Evolutionary conservation across 2,888 invertebrate genomes (phyloP).

Genomic region (Coelogynopora nodosa): DNA sequence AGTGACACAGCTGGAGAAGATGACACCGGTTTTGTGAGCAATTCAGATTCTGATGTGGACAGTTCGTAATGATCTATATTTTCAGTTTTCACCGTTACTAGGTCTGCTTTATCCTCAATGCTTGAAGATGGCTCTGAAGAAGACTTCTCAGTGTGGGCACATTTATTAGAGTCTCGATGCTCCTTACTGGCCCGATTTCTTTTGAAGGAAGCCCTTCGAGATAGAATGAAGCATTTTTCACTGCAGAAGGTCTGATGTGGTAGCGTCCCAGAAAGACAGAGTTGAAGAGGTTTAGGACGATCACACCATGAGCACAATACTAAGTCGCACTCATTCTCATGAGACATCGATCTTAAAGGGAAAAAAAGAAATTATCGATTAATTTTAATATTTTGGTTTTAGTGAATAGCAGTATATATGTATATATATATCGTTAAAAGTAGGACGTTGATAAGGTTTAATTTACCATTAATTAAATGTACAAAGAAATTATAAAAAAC

Average conservation of each 20-base stretch:
- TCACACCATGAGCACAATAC: neutral
- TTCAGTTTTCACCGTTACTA: too few relatives aligned
- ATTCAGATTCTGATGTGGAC: neutral
- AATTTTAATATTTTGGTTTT: too few relatives aligned
- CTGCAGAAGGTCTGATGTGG: conserved; percentile 27
- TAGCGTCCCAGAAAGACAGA: neutral
- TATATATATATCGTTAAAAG: too few relatives aligned
- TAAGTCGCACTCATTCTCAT: too few relatives aligned
- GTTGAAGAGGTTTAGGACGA: neutral
- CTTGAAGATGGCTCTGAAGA: neutral
- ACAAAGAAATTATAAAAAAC: too few relatives aligned
- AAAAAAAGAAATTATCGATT: too few relatives aligned
- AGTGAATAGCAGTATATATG: too few relatives aligned
- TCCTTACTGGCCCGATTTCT: neutral
- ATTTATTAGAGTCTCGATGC: too few relatives aligned
- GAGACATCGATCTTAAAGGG: too few relatives aligned
- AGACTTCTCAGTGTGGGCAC: neutral
- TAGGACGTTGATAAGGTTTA: too few relatives aligned
- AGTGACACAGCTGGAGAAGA: neutral
- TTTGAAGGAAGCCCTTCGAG: conserved; percentile 41
- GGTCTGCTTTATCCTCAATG: neutral
- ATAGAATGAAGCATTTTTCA: conserved; percentile 38
- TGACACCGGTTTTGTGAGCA: neutral
- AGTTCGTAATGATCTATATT: too few relatives aligned
- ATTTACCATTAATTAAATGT: too few relatives aligned